Evolutionary conservation across 2,797 vertebrate species (phyloP).

Genomic region (Cyclura pinguis): DNA sequence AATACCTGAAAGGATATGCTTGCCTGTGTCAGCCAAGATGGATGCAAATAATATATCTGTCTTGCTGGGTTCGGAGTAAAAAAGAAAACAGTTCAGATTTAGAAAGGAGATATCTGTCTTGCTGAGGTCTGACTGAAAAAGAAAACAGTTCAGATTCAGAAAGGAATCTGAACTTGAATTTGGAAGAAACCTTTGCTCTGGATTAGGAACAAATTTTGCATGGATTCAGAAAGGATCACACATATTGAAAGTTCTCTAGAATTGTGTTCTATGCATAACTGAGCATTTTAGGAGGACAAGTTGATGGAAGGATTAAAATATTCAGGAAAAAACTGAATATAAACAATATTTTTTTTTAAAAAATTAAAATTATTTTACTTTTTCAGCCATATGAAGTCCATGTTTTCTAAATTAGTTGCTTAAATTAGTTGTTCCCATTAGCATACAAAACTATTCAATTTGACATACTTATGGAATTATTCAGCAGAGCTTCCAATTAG

Average conservation of each 20-base stretch:
- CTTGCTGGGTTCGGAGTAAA: not conserved
- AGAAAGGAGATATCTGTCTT: too few relatives aligned
- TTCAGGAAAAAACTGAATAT: too few relatives aligned
- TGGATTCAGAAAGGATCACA: not conserved
- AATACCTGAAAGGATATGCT: not conserved
- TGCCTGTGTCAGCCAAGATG: not conserved
- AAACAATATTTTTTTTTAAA: too few relatives aligned
- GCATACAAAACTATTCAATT: not conserved
- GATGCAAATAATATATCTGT: not conserved
- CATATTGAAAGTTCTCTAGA: not conserved
- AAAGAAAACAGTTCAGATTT: too few relatives aligned
- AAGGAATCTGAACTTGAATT: too few relatives aligned
- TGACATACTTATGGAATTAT: not conserved
- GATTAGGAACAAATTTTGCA: not conserved
- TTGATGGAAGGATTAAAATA: too few relatives aligned
- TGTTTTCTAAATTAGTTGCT: not conserved
- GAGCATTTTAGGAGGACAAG: not conserved
- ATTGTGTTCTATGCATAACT: not conserved
- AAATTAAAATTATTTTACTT: too few relatives aligned
- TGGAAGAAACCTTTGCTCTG: not conserved
- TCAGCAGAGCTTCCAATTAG: not conserved
- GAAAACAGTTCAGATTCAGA: too few relatives aligned
- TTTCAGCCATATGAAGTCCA: not conserved
- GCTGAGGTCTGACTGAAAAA: too few relatives aligned
- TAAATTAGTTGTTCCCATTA: too few relatives aligned